Percentiles rank a stretch among this genome's conserved stretches.
phyloP scores from a whole-genome alignment of 2,113 vertebrate genomes.

The Lynx canadensis region DNA sequence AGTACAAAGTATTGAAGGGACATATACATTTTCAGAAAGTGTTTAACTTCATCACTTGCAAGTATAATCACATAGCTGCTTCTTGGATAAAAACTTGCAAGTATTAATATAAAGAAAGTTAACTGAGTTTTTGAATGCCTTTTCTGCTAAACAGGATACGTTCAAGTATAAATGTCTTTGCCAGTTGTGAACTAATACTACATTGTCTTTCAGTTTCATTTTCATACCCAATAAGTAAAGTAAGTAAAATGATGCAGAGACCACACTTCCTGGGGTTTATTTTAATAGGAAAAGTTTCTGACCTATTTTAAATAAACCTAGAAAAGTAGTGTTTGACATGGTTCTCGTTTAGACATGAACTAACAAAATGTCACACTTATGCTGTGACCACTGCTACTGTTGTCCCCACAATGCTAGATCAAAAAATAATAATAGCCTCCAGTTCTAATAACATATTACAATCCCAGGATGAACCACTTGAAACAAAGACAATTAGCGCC shows the following conservation, averaged over 20 bases:
- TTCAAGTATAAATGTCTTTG: conserved; percentile 9
- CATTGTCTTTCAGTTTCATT: conserved; percentile 10
- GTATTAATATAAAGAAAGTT: background rate
- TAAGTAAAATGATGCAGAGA: background rate
- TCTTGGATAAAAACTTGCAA: conserved; percentile 20
- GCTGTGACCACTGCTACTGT: background rate
- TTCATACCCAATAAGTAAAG: background rate
- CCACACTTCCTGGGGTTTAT: background rate
- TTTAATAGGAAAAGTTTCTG: conserved; percentile 33
- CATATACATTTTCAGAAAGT: conserved; percentile 11
- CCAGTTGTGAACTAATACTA: conserved; percentile 38
- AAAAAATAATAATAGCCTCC: background rate
- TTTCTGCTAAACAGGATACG: background rate
- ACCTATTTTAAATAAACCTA: background rate
- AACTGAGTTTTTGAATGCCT: conserved; percentile 34
- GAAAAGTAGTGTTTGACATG: background rate
- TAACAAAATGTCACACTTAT: background rate
- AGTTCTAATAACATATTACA: conserved; percentile 14
- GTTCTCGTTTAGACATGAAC: background rate
- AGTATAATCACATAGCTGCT: background rate
- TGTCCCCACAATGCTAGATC: background rate
- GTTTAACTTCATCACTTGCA: background rate
- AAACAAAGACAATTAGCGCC: background rate
- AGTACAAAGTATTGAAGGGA: background rate
- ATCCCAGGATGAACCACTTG: background rate